Base-by-base conservation (phyloP, 2,888 invertebrate species). In the Andrena bicolor region DNA sequence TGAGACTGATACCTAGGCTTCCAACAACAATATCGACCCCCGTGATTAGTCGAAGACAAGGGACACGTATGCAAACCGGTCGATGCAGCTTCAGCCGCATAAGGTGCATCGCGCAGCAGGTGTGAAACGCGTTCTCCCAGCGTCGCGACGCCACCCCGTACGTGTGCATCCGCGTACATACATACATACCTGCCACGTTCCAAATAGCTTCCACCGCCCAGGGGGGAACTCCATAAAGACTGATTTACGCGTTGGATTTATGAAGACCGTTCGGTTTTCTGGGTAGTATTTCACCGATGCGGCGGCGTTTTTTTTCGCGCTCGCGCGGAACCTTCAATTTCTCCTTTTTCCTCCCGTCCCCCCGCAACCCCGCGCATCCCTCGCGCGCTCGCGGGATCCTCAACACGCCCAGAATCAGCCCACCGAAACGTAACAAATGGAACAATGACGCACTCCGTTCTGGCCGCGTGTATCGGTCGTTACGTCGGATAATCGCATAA, bases 211-310 rank as follows among this genome's bases (percentile, higher is more conserved):
- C 84, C 73, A 70, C 82, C 85, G 82, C 82, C 86, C 88, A 77
- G 72, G 85, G 87, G 86, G 85, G 83, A 87, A 90, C 90, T 91
- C 92, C 89, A 92, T 92, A 92, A 92, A 92, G 91, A 90, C 91
- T 93, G 93, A 93, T 92, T 93, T 93, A 93, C 92, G 92, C 88
- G 88, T 88, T 85, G 90, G 91, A 93, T 93, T 93, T 93, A 93
- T 92, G 92, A 92, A 92, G 92, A 92, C 90, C 88, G 91, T 92
- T 93, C 89, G 92, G 90, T 92, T 92, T 91, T 92, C 90, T 90
- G 80, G 87, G 88, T 89, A 88, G 89, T 92, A 92, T 91, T 92
- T 90, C 90, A 90, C 89, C 88, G 80, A 85, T 81, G 84, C 81
- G 71, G 32, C 35, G 56, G 49, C 32, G 56, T 20, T 83, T 85